phyloP scores from a whole-genome alignment of 2,113 vertebrate genomes.

The Burhinus oedicnemus region DNA sequence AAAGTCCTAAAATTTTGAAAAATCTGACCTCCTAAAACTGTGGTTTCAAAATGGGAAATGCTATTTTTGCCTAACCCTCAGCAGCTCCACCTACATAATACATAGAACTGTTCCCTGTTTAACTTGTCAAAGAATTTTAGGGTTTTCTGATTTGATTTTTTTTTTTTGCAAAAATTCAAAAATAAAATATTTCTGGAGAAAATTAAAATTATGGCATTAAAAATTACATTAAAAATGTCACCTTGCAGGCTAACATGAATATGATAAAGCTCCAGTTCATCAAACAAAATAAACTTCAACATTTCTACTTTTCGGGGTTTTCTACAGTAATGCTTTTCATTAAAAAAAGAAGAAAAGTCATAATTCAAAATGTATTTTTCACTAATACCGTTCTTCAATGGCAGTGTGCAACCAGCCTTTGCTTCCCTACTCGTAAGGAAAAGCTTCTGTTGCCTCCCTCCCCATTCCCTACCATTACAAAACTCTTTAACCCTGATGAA shows the following conservation, averaged over 20 bases:
- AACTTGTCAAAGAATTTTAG: neutral
- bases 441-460: neutral
- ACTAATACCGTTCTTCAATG: neutral
- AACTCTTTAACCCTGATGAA: neutral
- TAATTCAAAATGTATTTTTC: neutral
- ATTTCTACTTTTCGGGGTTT: neutral
- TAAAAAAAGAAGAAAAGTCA: neutral
- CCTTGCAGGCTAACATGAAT: neutral
- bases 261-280: neutral
- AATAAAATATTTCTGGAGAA: neutral
- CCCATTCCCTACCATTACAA: neutral
- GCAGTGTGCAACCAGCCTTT: neutral
- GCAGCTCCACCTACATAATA: neutral
- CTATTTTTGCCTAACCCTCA: neutral
- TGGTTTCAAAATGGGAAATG: neutral
- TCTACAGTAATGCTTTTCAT: neutral
- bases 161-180: neutral
- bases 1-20: neutral
- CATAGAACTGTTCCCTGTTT: neutral
- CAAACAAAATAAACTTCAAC: neutral
- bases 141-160: neutral
- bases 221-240: neutral
- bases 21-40: neutral
- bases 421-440: neutral
- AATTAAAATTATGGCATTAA: neutral